A percentile compares a stretch with the other conserved stretches of the same genome.
These are phyloP conservation scores for Eriocheir sinensis DNA, from an alignment of 1,140 invertebrate genomes.

Conservation along the genomic window DNA sequence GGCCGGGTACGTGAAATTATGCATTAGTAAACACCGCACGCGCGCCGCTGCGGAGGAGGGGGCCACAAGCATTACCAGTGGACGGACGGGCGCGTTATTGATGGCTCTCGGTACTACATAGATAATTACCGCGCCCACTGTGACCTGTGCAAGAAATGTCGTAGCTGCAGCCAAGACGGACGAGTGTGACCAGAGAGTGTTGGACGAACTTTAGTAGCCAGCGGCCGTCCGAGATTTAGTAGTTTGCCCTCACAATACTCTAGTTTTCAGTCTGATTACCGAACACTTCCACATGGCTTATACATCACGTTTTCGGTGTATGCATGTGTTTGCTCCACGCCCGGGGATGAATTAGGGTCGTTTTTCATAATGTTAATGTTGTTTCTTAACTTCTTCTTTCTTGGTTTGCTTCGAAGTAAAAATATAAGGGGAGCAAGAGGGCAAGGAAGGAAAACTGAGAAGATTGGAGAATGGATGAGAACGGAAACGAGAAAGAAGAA, in stretches of 20 bases:
- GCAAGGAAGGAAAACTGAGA: background rate
- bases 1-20: slow-evolving; percentile 17
- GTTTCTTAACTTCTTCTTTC: background rate
- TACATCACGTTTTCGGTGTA: background rate
- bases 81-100: background rate
- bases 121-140: background rate
- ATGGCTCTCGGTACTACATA: slow-evolving; percentile 1
- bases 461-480: background rate
- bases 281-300: background rate
- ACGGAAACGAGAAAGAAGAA: background rate
- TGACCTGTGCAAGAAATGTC: slow-evolving; percentile 1
- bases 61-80: background rate
- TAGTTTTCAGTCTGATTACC: background rate
- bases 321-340: background rate
- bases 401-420: background rate
- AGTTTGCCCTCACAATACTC: background rate
- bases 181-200: slow-evolving; percentile 4
- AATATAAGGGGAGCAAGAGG: background rate
- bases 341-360: background rate
- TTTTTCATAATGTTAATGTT: background rate
- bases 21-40: background rate
- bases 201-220: too few species aligned
- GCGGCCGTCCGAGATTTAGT: background rate
- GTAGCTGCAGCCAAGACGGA: background rate
- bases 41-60: too few species aligned